These are phyloP conservation scores for Strigops habroptila DNA, from an alignment of 2,113 vertebrate species.

Conservation along the genomic window DNA sequence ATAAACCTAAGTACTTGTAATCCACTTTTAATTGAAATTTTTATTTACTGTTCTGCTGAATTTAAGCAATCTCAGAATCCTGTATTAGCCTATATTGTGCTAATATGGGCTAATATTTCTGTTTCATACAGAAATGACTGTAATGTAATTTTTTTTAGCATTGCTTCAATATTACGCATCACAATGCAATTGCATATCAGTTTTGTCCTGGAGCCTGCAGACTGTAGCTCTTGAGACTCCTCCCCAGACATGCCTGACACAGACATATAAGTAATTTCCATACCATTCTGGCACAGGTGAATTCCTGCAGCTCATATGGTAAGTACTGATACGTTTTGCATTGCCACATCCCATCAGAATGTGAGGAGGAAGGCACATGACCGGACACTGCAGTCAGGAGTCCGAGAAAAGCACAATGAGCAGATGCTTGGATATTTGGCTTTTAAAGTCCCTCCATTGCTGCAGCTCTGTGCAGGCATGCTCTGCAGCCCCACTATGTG, in stretches of 20 bases:
- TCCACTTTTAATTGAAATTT: conserved; percentile 30
- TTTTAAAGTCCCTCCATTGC: not conserved
- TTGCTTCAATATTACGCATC: not conserved
- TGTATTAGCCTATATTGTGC: not conserved
- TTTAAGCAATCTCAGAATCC: not conserved
- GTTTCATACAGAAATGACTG: not conserved
- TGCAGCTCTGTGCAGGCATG: not conserved
- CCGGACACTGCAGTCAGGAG: not conserved
- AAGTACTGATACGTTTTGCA: not conserved
- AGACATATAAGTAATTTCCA: not conserved
- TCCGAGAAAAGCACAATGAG: not conserved
- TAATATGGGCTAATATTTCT: not conserved
- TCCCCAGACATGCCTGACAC: not conserved
- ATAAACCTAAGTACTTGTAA: not conserved
- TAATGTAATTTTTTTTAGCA: not conserved
- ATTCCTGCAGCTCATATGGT: not conserved
- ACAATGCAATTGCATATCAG: not conserved
- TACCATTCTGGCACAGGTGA: not conserved
- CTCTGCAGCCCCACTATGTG: fast-evolving
- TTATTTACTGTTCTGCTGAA: conserved; percentile 1
- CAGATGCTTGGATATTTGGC: not conserved
- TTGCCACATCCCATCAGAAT: not conserved
- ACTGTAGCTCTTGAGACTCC: not conserved
- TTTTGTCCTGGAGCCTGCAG: not conserved
- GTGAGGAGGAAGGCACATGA: not conserved